Conservation (phyloP, 2,888 invertebrate species). For the Merodon equestris region DNA sequence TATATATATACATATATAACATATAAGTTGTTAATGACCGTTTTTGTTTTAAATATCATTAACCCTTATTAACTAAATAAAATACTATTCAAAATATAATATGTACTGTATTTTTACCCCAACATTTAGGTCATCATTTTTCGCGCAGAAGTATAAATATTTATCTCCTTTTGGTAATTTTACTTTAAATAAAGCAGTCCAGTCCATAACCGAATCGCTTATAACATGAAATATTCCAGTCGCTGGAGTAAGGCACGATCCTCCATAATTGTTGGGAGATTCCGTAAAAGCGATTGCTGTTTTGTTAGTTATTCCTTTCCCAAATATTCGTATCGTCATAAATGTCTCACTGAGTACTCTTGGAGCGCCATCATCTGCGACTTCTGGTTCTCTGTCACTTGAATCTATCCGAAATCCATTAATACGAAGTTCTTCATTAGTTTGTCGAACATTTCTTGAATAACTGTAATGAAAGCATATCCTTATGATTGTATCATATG, state of each 20-base stretch:
- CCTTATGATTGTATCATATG: neutral
- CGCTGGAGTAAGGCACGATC: slow-evolving; percentile 80
- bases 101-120: slow-evolving; percentile 61
- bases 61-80: neutral
- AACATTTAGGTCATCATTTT: slow-evolving; percentile 74
- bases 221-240: slow-evolving; percentile 79
- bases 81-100: neutral
- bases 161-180: slow-evolving; percentile 79
- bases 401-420: slow-evolving; percentile 73
- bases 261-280: slow-evolving; percentile 80
- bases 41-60: neutral
- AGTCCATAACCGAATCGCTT: slow-evolving; percentile 77
- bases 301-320: slow-evolving; percentile 83
- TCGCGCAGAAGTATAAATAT: slow-evolving; percentile 81
- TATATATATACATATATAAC: no score
- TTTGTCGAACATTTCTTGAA: slow-evolving; percentile 3
- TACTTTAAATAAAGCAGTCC: slow-evolving; percentile 81
- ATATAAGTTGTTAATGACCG: neutral
- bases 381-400: slow-evolving; percentile 70
- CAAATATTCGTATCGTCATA: slow-evolving; percentile 86
- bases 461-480: slow-evolving; percentile 14
- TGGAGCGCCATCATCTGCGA: slow-evolving; percentile 81
- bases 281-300: slow-evolving; percentile 87
- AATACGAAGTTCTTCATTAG: slow-evolving; percentile 61
- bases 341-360: slow-evolving; percentile 82